Evolutionary conservation across 2,797 vertebrate species (phyloP).

Genomic region (Rhynchotus rufescens): DNA sequence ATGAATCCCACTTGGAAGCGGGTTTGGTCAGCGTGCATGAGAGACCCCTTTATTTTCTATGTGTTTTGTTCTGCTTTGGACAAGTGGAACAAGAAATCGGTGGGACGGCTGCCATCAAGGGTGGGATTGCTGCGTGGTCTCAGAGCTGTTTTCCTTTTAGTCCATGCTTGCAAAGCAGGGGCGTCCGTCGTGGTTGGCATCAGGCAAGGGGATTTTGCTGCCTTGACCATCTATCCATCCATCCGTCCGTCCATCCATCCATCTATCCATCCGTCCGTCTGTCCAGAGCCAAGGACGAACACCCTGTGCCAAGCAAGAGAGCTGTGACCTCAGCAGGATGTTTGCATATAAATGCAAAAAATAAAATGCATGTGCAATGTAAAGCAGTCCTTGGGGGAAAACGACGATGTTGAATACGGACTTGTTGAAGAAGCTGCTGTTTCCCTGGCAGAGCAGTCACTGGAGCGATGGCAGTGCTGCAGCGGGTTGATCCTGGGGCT

Average conservation of each 20-base stretch:
- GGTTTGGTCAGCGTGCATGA: background rate
- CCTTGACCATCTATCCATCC: background rate
- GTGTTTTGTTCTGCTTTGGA: constrained; percentile 19
- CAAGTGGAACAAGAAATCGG: background rate
- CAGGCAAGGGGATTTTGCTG: background rate
- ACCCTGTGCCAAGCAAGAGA: background rate
- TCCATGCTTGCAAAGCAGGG: background rate
- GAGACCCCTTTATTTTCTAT: background rate
- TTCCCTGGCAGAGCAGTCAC: background rate
- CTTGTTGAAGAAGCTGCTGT: constrained; percentile 57
- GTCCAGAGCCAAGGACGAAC: background rate
- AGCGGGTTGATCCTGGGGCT: background rate
- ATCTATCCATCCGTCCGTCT: background rate
- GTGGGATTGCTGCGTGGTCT: background rate
- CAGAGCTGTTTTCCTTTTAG: background rate
- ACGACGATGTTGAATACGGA: constrained; percentile 3
- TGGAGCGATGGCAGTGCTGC: background rate
- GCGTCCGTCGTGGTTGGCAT: background rate
- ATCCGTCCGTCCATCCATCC: background rate
- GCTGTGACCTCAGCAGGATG: background rate
- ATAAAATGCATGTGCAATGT: background rate
- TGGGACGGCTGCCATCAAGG: background rate
- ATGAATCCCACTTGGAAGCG: constrained; percentile 26
- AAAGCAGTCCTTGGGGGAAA: constrained; percentile 9
- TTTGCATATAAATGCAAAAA: background rate